Base-by-base conservation (phyloP, 2,888 invertebrate genomes). In the Limenitis arthemis region DNA sequence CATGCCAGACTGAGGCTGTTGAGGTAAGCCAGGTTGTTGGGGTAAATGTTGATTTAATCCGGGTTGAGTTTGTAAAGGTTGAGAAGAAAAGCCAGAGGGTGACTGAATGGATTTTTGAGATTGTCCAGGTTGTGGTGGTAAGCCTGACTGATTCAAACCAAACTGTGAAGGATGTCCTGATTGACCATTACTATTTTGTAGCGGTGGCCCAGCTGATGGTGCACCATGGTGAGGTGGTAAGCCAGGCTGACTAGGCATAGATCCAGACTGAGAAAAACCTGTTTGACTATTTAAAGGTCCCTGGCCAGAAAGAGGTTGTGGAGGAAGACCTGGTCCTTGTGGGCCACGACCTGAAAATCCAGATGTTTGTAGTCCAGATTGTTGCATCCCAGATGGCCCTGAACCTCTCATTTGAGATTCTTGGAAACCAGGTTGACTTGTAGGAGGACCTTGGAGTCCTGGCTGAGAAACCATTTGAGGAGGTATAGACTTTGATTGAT, bases 31-130 rank as follows among this genome's bases (percentile, higher is more conserved):
- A 8, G 65, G 65, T 51, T 69, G 70, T 4, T 57, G 53, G 6
- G 55, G 61, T 47, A 61, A 54, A 11, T 54, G 61, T 47, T 60
- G 53, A 11, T 7, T 37, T 6, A 37, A 37, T 2, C 73, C 76
- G 20, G 72, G 69, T 56, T 75, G 64, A 8, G 72, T 69, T 1
- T 68, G 66, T 0, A 73, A 71, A 42, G 68, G 63, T 51, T 64
- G 71, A 4, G 60, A 47, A 3, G 52, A 59, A 52, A 63, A 51
- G 8, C 60, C 59, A 50, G 20, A 3, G 4, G 20, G 20, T 20
- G 20, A 20, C 20, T 20, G 20, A 20, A 20, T 20, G 20, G 20
- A 20, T 20, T 20, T 20, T 20, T 1, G 20, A 20, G 56, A 56
- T 58, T 51, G 65, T 4, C 62, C 56, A 6, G 61, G 62, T 53